Evolutionary conservation across 2,113 vertebrate genomes (phyloP).

Genomic region (Anser brachyrhynchus): DNA sequence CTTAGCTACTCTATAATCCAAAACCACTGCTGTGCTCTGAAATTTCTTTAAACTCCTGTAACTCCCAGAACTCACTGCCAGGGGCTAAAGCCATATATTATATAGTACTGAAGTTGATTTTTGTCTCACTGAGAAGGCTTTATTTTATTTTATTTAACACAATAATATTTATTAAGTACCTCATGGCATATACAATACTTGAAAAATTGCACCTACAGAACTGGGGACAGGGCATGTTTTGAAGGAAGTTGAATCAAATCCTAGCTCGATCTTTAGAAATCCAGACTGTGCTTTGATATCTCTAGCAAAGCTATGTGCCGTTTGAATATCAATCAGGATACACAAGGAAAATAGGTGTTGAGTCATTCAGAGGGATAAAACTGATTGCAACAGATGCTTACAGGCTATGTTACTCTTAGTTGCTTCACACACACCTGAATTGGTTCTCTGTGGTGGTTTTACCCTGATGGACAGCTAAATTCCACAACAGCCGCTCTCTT

Average conservation of each 20-base stretch:
- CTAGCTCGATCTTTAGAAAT: neutral
- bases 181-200: neutral
- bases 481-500: too few relatives aligned
- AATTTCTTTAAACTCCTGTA: neutral
- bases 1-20: neutral
- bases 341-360: neutral
- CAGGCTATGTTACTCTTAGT: neutral
- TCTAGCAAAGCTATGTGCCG: neutral
- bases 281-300: neutral
- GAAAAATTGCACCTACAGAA: neutral
- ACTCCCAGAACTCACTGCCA: neutral
- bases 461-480: too few relatives aligned
- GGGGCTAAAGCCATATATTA: slow-evolving; percentile 31
- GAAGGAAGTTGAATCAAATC: neutral
- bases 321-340: slow-evolving; percentile 18
- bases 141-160: slow-evolving; percentile 39
- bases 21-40: neutral
- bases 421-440: neutral
- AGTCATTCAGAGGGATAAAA: neutral
- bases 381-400: neutral
- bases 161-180: slow-evolving; percentile 36
- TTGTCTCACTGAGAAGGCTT: slow-evolving; percentile 10
- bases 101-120: neutral
- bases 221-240: neutral
- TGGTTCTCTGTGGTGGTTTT: neutral